Conservation (phyloP, 2,888 invertebrate genomes). For the Uropetala carovei region DNA sequence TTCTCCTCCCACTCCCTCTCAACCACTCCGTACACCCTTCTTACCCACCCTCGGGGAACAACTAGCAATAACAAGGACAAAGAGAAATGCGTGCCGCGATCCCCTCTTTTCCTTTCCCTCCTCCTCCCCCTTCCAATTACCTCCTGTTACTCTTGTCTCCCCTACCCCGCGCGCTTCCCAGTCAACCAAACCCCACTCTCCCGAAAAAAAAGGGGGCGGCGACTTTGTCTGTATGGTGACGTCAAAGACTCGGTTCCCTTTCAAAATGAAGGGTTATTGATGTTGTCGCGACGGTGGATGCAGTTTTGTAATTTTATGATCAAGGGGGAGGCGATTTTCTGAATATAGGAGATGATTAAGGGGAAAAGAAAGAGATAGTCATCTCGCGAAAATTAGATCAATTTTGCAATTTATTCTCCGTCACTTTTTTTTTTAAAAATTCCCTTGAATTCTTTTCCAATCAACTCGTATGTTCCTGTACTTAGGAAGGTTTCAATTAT, state of each 20-base stretch:
- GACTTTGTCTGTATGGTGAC: neutral
- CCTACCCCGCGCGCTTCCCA: neutral
- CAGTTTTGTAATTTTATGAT: conserved; percentile 20
- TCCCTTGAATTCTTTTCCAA: no score
- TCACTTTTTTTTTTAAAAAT: neutral
- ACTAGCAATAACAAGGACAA: no score
- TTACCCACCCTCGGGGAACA: no score
- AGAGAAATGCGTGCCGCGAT: no score
- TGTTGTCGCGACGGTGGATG: neutral
- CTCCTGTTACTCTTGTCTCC: neutral
- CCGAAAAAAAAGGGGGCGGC: neutral
- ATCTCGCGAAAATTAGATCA: neutral
- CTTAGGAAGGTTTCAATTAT: no score
- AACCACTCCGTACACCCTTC: no score
- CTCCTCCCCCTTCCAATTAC: neutral
- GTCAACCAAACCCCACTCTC: no score
- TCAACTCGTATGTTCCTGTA: no score
- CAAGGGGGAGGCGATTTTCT: neutral
- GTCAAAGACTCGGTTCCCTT: conserved; percentile 19
- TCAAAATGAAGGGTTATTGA: conserved; percentile 28
- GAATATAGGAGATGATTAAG: neutral
- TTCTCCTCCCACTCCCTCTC: no score
- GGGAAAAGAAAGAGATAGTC: neutral
- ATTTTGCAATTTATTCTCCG: neutral
- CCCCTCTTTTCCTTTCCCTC: neutral